A percentile compares a stretch with the other conserved stretches of the same genome.
Evolutionary conservation across 2,888 invertebrate species (phyloP).

Genomic region (Acanthosepion pharaonis): DNA sequence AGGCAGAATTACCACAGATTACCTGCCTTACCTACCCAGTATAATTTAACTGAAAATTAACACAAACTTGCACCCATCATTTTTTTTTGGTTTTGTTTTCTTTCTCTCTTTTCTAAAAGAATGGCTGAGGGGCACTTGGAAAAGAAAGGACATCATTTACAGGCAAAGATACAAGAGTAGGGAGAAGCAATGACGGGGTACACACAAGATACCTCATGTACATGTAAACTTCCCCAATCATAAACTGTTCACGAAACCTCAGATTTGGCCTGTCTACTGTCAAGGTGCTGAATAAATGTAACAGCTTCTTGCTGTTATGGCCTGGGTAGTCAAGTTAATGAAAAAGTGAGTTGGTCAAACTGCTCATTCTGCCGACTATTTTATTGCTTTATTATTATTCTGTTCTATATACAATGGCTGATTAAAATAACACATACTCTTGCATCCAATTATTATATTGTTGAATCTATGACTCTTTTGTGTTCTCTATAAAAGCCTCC

Average conservation of each 20-base stretch:
- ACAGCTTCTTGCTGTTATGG: too few species aligned
- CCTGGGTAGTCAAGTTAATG: too few species aligned
- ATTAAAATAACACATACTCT: too few species aligned
- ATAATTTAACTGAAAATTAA: constrained; percentile 33
- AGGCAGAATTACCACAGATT: background rate
- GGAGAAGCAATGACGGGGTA: background rate
- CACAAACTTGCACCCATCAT: background rate
- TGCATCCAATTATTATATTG: too few species aligned
- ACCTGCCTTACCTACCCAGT: background rate
- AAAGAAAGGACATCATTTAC: background rate
- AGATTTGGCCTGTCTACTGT: too few species aligned
- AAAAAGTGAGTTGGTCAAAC: too few species aligned
- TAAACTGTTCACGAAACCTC: background rate
- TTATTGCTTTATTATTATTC: too few species aligned
- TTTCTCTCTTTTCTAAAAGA: background rate
- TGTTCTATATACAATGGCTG: too few species aligned
- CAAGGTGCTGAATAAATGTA: too few species aligned
- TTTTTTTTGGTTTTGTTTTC: background rate
- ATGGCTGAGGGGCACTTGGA: background rate
- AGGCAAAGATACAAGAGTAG: background rate
- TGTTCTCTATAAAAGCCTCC: too few species aligned
- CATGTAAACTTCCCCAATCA: background rate
- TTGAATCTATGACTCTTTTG: too few species aligned
- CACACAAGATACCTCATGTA: background rate
- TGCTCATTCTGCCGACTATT: too few species aligned